These are phyloP conservation scores for Drosophila cardini DNA, from an alignment of 1,140 invertebrate genomes.

Conservation along the genomic window DNA sequence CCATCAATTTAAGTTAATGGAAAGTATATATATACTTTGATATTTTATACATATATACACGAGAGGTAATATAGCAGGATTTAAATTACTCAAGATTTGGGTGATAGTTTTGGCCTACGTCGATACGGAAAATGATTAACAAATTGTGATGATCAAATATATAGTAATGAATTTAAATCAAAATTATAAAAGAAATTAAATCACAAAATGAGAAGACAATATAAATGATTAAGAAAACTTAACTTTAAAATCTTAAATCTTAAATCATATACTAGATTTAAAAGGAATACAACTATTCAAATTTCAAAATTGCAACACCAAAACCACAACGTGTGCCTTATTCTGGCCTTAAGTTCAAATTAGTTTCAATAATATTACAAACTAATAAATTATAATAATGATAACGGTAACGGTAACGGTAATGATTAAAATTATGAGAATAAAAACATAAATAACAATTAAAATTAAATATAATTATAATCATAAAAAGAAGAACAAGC, in stretches of 20 bases:
- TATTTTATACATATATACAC: background rate
- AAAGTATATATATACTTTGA: background rate
- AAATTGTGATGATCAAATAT: conserved; percentile 66
- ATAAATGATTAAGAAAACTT: conserved; percentile 11
- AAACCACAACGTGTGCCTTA: conserved; percentile 75
- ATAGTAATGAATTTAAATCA: conserved; percentile 13
- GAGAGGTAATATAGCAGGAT: background rate
- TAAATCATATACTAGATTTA: conserved; percentile 7
- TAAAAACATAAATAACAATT: too few relatives aligned
- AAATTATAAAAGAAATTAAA: conserved; percentile 23
- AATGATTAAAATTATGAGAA: too few relatives aligned
- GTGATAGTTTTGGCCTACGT: conserved; percentile 61
- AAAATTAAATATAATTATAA: too few relatives aligned
- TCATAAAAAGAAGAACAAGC: background rate
- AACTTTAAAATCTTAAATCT: conserved; percentile 20
- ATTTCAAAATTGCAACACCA: conserved; percentile 29
- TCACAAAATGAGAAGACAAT: conserved; percentile 18
- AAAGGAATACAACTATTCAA: conserved; percentile 22
- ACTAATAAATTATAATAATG: conserved; percentile 5
- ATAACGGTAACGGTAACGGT: too few relatives aligned
- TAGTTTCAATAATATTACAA: conserved; percentile 55
- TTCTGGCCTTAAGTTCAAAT: conserved; percentile 78
- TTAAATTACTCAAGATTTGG: conserved; percentile 28
- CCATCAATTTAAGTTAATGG: background rate
- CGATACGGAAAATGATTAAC: conserved; percentile 43